A percentile compares a stretch with the other conserved stretches of the same genome.
These are phyloP conservation scores for Halocaridina rubra DNA, from an alignment of 2,888 invertebrate species.

Conservation along the genomic window DNA sequence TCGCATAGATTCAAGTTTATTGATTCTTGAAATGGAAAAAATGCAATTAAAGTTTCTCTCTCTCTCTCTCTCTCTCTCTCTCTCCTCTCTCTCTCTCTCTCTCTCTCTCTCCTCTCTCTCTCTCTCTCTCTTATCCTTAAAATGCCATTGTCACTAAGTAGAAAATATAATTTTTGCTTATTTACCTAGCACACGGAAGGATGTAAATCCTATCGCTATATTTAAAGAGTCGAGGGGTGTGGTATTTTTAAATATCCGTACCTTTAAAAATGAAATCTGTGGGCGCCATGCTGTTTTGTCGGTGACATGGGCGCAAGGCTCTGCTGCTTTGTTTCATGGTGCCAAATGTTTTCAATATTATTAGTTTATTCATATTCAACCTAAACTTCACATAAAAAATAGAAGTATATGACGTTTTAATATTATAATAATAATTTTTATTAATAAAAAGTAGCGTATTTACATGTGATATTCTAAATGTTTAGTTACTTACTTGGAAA, in stretches of 20 bases:
- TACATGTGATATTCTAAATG: neutral
- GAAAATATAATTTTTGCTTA: neutral
- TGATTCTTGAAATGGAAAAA: too few relatives aligned
- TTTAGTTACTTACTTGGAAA: neutral
- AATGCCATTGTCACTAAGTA: neutral
- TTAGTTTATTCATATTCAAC: neutral
- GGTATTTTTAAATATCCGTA: neutral
- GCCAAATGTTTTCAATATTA: neutral
- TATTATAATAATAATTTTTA: neutral
- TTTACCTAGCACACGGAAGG: neutral
- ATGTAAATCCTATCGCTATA: neutral
- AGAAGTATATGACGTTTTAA: neutral
- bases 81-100: neutral
- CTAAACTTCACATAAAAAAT: neutral
- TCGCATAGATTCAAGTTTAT: too few relatives aligned
- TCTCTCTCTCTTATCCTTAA: neutral
- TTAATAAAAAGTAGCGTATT: neutral
- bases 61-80: neutral
- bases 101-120: neutral
- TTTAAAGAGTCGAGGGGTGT: neutral
- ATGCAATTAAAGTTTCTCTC: too few relatives aligned
- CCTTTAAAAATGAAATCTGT: neutral
- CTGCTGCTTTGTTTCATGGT: neutral
- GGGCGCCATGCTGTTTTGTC: slow-evolving; percentile 10
- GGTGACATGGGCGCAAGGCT: slow-evolving; percentile 29